Evolutionary conservation across 37 sponge, comb jelly and placozoan genomes (phyloP).

Genomic region (Mnemiopsis leidyi): DNA sequence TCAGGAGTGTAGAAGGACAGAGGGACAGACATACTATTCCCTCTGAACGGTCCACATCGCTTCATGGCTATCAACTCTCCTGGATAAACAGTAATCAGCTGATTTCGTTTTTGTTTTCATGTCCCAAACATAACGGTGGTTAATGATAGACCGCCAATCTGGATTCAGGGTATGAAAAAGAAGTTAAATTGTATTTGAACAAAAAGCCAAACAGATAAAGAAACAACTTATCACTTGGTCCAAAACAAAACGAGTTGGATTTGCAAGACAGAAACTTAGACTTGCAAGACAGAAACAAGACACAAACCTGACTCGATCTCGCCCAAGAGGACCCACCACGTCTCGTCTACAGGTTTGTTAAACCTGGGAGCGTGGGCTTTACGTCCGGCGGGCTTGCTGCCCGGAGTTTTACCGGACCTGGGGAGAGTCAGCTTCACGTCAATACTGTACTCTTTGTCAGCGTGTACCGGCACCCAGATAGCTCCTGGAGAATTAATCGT

Average conservation of each 20-base stretch:
- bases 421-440: background rate
- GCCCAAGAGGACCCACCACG: constrained; percentile 92
- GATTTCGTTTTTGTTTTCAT: no score
- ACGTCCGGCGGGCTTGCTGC: background rate
- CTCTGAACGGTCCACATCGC: constrained; percentile 72
- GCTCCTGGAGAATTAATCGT: no score
- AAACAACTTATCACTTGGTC: no score
- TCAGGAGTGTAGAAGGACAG: constrained; percentile 79
- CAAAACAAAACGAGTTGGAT: no score
- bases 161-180: no score
- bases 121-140: no score
- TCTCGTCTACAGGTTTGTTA: constrained; percentile 90
- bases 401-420: constrained; percentile 35
- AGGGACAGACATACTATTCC: constrained; percentile 67
- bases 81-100: background rate
- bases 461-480: constrained; percentile 4
- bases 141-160: no score
- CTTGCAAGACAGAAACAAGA: no score
- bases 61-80: constrained; percentile 88
- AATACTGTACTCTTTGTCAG: constrained; percentile 50
- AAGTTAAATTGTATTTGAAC: no score
- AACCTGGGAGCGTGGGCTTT: constrained; percentile 72
- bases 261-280: no score
- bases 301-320: constrained; percentile 71
- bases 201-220: no score